A percentile compares a stretch with the other conserved stretches of the same genome.
These are phyloP conservation scores for Pollenia amentaria DNA, from an alignment of 2,888 invertebrate species.

Conservation along the genomic window DNA sequence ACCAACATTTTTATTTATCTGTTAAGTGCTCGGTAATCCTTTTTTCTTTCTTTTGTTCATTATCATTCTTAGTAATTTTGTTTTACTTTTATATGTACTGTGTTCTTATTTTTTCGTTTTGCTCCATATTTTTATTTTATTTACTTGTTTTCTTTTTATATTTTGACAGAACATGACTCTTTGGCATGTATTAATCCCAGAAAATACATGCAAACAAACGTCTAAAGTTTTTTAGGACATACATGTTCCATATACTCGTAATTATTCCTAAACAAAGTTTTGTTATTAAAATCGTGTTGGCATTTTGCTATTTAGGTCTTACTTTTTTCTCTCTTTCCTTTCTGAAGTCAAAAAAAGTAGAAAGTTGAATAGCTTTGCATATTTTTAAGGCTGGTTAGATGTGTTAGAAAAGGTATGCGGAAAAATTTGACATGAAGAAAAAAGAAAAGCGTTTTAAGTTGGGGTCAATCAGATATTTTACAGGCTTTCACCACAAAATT, in stretches of 20 bases:
- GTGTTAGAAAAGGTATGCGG: too few species aligned
- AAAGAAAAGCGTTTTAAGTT: too few species aligned
- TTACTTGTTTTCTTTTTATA: constrained; percentile 17
- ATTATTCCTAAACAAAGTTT: constrained; percentile 70
- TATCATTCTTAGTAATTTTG: background rate
- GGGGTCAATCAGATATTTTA: too few species aligned
- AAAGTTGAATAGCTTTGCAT: too few species aligned
- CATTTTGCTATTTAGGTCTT: constrained; percentile 44
- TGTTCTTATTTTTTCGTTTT: background rate
- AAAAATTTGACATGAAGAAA: too few species aligned
- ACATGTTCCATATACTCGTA: constrained; percentile 25
- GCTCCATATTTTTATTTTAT: constrained; percentile 25
- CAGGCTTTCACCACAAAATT: too few species aligned
- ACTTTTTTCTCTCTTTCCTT: background rate
- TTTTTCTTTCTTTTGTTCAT: constrained; percentile 22
- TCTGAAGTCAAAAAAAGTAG: background rate
- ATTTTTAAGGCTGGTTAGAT: too few species aligned
- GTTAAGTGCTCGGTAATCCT: constrained; percentile 61
- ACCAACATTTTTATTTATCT: constrained; percentile 39
- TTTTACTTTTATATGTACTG: background rate
- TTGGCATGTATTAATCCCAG: constrained; percentile 61
- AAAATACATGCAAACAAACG: constrained; percentile 35
- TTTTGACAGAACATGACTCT: constrained; percentile 62
- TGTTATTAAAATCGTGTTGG: constrained; percentile 74
- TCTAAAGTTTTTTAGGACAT: constrained; percentile 28